A percentile compares a stretch with the other conserved stretches of the same genome.
phyloP scores from a whole-genome alignment of 92 coral and sea anemone species.

The Heliopora coerulea region DNA sequence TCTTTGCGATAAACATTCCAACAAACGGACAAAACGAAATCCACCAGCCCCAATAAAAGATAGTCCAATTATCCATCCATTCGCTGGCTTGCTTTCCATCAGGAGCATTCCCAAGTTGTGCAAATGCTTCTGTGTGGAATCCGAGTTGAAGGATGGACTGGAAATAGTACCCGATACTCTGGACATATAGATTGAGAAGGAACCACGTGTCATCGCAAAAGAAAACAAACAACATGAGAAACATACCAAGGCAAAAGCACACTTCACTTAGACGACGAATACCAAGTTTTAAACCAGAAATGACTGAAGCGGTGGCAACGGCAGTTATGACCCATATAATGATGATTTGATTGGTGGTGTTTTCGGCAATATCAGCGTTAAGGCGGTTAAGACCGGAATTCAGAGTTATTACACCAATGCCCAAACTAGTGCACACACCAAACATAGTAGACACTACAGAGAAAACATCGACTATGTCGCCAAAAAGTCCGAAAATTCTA shows the following conservation, averaged over 20 bases:
- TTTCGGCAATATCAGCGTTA: background rate
- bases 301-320: conserved; percentile 19
- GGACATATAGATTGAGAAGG: conserved; percentile 20
- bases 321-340: conserved; percentile 17
- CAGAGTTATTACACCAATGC: conserved; percentile 20
- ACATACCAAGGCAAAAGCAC: conserved; percentile 25
- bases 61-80: conserved; percentile 70
- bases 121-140: conserved; percentile 72
- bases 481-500: conserved; percentile 44
- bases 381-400: conserved; percentile 19
- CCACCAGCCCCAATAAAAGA: conserved; percentile 89
- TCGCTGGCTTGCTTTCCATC: conserved; percentile 51
- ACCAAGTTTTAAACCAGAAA: conserved; percentile 21
- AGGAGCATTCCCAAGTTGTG: conserved; percentile 61
- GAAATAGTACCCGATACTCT: conserved; percentile 61
- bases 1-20: conserved; percentile 72
- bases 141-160: conserved; percentile 82
- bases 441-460: conserved; percentile 31
- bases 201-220: conserved; percentile 20
- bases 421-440: conserved; percentile 31
- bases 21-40: conserved; percentile 75
- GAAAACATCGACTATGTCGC: conserved; percentile 29
- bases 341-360: conserved; percentile 6
- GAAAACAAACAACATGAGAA: conserved; percentile 22
- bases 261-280: conserved; percentile 27